Evolutionary conservation across 2,797 vertebrate species (phyloP).

Genomic region (Acanthopagrus latus): DNA sequence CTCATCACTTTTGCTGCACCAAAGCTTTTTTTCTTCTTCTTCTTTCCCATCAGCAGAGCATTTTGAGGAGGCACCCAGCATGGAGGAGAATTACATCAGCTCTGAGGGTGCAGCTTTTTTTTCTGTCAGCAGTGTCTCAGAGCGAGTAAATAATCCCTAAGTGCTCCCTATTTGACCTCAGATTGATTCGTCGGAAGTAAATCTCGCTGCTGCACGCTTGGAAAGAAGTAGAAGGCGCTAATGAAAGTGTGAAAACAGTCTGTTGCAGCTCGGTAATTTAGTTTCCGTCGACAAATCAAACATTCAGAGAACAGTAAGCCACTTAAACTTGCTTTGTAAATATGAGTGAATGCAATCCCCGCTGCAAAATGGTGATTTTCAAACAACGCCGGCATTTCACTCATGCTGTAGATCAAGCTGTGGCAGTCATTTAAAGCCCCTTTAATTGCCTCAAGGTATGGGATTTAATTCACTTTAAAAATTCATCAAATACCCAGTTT

Average conservation of each 20-base stretch:
- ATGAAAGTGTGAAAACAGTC: conserved; percentile 66
- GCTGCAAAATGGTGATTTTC: conserved; percentile 12
- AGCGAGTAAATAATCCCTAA: conserved; percentile 74
- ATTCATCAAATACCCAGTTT: conserved; percentile 31
- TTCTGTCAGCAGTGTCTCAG: conserved; percentile 66
- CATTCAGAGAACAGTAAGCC: conserved; percentile 41
- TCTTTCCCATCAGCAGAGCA: conserved; percentile 56
- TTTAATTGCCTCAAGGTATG: conserved; percentile 26
- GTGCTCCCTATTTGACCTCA: conserved; percentile 73
- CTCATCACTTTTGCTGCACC: conserved; percentile 70
- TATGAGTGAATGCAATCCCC: conserved; percentile 27
- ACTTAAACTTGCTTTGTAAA: conserved; percentile 31
- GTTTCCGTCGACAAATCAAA: conserved; percentile 54
- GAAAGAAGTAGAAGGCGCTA: conserved; percentile 41
- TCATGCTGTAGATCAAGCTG: conserved; percentile 36
- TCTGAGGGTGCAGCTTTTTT: conserved; percentile 59
- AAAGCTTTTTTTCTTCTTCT: conserved; percentile 32
- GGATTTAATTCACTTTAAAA: conserved; percentile 33
- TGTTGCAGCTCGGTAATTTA: conserved; percentile 33
- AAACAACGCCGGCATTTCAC: conserved; percentile 19
- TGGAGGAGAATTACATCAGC: conserved; percentile 76
- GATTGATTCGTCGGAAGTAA: conserved; percentile 63
- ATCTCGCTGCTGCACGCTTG: conserved; percentile 36
- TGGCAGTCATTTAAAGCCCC: conserved; percentile 15
- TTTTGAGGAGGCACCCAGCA: conserved; percentile 61